Evolutionary conservation across 2,888 invertebrate species (phyloP).

Genomic region (Diaprepes abbreviatus): DNA sequence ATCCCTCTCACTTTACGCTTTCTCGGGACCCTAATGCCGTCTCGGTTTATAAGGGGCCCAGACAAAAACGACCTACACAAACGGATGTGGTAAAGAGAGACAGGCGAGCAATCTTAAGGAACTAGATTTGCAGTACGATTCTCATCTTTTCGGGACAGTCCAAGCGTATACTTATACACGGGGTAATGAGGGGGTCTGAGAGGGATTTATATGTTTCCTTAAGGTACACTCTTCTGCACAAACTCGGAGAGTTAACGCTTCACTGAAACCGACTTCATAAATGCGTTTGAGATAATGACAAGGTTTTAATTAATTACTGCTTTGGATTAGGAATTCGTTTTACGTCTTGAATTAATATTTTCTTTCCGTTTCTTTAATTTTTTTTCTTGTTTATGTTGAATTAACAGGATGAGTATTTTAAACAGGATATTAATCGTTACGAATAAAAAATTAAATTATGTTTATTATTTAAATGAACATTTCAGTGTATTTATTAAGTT

Average conservation of each 20-base stretch:
- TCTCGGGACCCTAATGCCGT: constrained; percentile 59
- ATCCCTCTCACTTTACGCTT: constrained; percentile 62
- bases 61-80: constrained; percentile 43
- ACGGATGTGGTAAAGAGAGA: constrained; percentile 58
- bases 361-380: too few relatives aligned
- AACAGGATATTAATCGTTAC: constrained; percentile 2
- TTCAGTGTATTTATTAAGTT: too few relatives aligned
- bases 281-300: constrained; percentile 62
- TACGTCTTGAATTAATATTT: background rate
- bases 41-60: constrained; percentile 58
- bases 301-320: constrained; percentile 30
- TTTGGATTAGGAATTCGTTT: constrained; percentile 20
- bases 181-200: constrained; percentile 49
- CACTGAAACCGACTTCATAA: constrained; percentile 59
- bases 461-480: too few relatives aligned
- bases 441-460: background rate
- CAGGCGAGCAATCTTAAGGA: constrained; percentile 64
- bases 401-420: background rate
- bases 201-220: constrained; percentile 64
- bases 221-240: constrained; percentile 62
- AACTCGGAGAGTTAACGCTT: constrained; percentile 58
- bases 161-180: constrained; percentile 65
- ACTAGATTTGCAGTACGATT: constrained; percentile 67
- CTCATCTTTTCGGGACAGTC: constrained; percentile 67
- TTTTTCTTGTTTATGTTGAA: background rate